A percentile compares a stretch with the other conserved stretches of the same genome.
These are phyloP conservation scores for Gymnocypris eckloni DNA, from an alignment of 2,797 vertebrate species.

Conservation along the genomic window DNA sequence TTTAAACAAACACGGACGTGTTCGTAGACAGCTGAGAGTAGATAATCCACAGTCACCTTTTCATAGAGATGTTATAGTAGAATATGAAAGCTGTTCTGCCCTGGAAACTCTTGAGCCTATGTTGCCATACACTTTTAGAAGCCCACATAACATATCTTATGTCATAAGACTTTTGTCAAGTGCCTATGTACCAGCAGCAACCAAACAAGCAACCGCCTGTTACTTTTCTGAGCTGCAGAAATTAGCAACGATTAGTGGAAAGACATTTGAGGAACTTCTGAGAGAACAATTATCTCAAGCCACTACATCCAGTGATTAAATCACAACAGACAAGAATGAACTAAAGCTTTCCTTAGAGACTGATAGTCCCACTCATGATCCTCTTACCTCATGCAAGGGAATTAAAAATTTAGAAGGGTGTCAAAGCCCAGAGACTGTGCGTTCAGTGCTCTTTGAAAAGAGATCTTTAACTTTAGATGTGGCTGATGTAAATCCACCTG, in stretches of 20 bases:
- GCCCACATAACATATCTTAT: background rate
- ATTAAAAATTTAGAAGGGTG: background rate
- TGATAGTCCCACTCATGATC: background rate
- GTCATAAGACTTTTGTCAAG: conserved; percentile 12
- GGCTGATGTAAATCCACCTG: background rate
- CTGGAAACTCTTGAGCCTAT: background rate
- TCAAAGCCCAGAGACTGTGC: background rate
- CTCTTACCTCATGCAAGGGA: background rate
- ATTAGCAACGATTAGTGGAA: background rate
- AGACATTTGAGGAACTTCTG: conserved; percentile 18
- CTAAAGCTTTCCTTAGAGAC: background rate
- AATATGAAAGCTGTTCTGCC: conserved; percentile 3
- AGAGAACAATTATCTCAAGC: conserved; percentile 7
- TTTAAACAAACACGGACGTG: background rate
- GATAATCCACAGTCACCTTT: conserved; percentile 4
- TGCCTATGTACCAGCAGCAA: background rate
- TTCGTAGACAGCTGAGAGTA: conserved; percentile 1
- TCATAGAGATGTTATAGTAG: background rate
- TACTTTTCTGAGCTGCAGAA: conserved; percentile 8
- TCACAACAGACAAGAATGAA: background rate
- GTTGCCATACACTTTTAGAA: conserved; percentile 8
- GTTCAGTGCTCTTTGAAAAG: background rate
- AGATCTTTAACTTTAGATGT: background rate
- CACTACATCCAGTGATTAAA: background rate
- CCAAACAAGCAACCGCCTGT: background rate